Evolutionary conservation across 1,140 invertebrate genomes (phyloP), one percentile per base, ranked within the genome.

Genomic region (Andricus grossulariae): DNA sequence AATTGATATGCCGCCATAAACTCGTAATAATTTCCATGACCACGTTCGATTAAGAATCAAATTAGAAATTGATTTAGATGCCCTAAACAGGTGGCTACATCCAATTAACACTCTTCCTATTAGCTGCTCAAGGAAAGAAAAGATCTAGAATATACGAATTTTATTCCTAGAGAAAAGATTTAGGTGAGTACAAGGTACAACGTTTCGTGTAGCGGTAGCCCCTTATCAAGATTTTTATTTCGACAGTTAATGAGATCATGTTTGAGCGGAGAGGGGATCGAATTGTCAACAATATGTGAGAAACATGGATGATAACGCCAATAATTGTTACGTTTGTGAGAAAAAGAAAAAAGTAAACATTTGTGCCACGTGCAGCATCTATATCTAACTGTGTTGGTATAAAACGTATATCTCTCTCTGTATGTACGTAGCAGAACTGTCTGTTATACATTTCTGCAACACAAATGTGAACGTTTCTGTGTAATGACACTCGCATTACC

Each of bases 201-300:
- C 60, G n/a, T 45, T 45, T 45, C 5, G 39, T 45, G 39, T 16
- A n/a, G 60, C 60, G n/a, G n/a, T n/a, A n/a, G n/a, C 39, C 25
- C 60, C 60, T 66, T 66, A 66, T 66, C 60, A 66, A 32, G 25
- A 66, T 25, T 66, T 66, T 57, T 66, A 66, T 66, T 66, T 66
- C 60, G 60, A 66, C 39, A 66, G 60, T 66, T 66, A 66, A 66
- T 66, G 60, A 66, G 60, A 66, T 66, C 45, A 66, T 39, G 60
- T 39, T 15, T 66, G 39, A 32, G 60, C 15, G 32, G 60, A 66
- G 60, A 32, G 60, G 60, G 39, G 15, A 45, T 45, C 39, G 39
- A 4, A 66, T 32, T 66, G 60, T 66, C 60, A 66, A 66, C 60
- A 66, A 66, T 39, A 32, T 66, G 21, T 66, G 39, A 32, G 60